Conservation (phyloP, 2,797 vertebrate species). For the Pristis pectinata region DNA sequence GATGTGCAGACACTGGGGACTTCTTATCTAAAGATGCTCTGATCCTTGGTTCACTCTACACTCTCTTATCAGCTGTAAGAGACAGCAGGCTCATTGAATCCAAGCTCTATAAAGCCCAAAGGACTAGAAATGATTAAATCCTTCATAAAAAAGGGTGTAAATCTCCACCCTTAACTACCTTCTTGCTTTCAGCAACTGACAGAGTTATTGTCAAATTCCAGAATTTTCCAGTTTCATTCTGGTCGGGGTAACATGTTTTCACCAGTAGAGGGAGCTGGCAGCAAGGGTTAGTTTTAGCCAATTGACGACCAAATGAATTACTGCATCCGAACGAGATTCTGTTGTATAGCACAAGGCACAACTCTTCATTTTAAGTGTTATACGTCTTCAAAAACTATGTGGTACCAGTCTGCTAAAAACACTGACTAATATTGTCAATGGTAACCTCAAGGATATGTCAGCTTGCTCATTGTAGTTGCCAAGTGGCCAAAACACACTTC, state of each 20-base stretch:
- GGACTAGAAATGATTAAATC: neutral
- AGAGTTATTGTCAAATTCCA: too few relatives aligned
- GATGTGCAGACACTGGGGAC: neutral
- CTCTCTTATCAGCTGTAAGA: neutral
- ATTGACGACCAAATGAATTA: neutral
- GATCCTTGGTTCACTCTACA: neutral
- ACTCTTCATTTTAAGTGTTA: neutral
- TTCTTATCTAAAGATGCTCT: too few relatives aligned
- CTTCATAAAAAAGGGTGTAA: neutral
- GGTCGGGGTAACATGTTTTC: neutral
- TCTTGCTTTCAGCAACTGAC: neutral
- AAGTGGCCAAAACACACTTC: slow-evolving; percentile 5
- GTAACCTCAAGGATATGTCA: neutral
- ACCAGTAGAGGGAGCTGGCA: slow-evolving; percentile 15
- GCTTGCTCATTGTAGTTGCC: neutral
- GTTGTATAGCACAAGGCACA: neutral
- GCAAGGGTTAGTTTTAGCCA: slow-evolving; percentile 1
- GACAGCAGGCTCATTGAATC: neutral
- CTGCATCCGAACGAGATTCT: neutral
- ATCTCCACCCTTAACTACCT: neutral
- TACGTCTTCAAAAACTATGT: neutral
- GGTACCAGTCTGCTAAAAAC: neutral
- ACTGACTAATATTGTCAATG: neutral
- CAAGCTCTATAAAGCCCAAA: neutral
- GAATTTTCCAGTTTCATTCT: neutral